phyloP scores from a whole-genome alignment of 2,888 invertebrate genomes.

The Agrochola lota region DNA sequence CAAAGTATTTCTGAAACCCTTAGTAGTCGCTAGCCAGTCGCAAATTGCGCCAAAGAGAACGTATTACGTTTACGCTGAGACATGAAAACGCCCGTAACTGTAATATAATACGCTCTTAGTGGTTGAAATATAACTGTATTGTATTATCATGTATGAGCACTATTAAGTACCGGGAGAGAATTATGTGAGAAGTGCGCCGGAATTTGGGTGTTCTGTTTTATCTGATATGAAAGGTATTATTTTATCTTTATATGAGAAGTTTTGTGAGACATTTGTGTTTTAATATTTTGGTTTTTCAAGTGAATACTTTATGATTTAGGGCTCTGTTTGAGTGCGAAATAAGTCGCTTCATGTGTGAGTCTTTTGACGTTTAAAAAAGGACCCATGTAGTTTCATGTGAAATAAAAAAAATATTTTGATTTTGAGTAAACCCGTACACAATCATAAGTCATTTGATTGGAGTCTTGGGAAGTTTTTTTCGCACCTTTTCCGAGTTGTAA shows the following conservation, averaged over 20 bases:
- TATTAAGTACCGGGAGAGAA: conserved; percentile 52
- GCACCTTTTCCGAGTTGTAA: background rate
- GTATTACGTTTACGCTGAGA: conserved; percentile 75
- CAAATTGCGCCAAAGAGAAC: conserved; percentile 71
- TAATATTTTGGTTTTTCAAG: background rate
- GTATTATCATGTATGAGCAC: conserved; percentile 58
- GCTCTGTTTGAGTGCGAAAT: background rate
- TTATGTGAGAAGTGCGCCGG: conserved; percentile 40
- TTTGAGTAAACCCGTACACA: background rate
- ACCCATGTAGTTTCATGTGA: background rate
- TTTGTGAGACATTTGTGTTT: conserved; percentile 1
- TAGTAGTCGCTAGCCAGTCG: conserved; percentile 63
- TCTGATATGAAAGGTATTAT: conserved; percentile 28
- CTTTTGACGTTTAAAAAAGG: background rate
- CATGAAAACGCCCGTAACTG: conserved; percentile 67
- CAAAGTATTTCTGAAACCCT: conserved; percentile 1
- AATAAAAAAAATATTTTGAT: background rate
- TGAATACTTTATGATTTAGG: background rate
- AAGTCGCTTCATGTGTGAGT: background rate
- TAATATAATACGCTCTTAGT: conserved; percentile 73
- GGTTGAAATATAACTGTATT: conserved; percentile 68
- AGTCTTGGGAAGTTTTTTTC: background rate
- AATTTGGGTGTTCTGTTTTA: conserved; percentile 22
- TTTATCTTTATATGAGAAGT: conserved; percentile 6
- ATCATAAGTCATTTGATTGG: background rate